Evolutionary conservation across 2,888 invertebrate species (phyloP).

Genomic region (Onchidella celtica): DNA sequence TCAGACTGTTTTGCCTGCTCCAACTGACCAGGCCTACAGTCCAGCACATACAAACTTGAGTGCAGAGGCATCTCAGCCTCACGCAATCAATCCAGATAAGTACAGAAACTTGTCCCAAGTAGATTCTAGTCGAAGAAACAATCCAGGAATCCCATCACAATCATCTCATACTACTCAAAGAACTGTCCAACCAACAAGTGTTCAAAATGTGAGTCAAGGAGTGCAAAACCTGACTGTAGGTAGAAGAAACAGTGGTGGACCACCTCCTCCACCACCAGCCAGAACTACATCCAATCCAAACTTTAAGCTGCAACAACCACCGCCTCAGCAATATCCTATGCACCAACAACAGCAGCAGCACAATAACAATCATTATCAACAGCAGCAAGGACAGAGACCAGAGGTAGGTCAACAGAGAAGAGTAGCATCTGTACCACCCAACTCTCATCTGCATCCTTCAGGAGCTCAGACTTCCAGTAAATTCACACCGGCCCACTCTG

Average conservation of each 20-base stretch:
- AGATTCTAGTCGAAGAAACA: conserved; percentile 11
- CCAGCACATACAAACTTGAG: conserved; percentile 1
- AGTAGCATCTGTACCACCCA: conserved; percentile 14
- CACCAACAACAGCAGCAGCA: conserved; percentile 5
- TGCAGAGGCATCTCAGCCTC: too few relatives aligned
- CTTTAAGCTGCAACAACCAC: conserved; percentile 22
- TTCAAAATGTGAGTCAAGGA: conserved; percentile 26
- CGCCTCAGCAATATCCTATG: too few relatives aligned
- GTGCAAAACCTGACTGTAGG: conserved; percentile 4
- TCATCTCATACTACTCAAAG: background rate
- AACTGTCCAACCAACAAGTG: conserved; percentile 8
- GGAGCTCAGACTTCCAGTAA: background rate
- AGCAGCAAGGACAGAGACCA: conserved; percentile 3
- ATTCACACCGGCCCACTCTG: background rate
- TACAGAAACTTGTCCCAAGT: conserved; percentile 4
- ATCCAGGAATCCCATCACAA: background rate
- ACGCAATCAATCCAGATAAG: too few relatives aligned
- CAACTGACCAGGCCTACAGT: too few relatives aligned
- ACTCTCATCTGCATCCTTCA: background rate
- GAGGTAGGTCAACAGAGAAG: conserved; percentile 44
- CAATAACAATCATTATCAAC: background rate
- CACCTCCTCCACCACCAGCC: conserved; percentile 41
- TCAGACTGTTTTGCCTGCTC: background rate
- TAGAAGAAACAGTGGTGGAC: conserved; percentile 32
- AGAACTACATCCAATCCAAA: conserved; percentile 40